Evolutionary conservation across 2,888 invertebrate genomes (phyloP), one percentile per base, ranked within the genome.

Genomic region (Neuroscelio doddi): DNA sequence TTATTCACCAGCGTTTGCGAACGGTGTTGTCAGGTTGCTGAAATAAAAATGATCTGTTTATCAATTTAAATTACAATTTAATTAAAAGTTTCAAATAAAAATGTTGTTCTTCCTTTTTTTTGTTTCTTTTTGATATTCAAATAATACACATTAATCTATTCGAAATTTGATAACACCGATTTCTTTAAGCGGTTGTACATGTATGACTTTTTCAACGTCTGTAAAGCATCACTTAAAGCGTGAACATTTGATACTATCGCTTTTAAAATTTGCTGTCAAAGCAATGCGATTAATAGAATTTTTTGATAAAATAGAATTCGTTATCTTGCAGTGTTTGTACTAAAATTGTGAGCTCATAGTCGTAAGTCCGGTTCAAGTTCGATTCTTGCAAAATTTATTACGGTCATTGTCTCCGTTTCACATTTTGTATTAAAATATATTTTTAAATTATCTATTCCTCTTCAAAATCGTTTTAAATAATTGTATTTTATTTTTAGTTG

Each of bases 321-420:
- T 49, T 1, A 14, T 38, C 14, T 30, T 56, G 41, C 41, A 24
- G 16, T 21, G 24, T 50, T 44, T 50, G 5, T 38, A 42, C 41
- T 17, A 45, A 21, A 53, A 27, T 45, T 9, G 10, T 10, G 3
- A 30, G 30, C 10, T 30, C 51, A 42, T 21, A 57, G 34, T 51
- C 44, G 30, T 32, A 42, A 57, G 26, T 45, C 36, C 47, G 29
- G 24, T 30, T 41, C 27, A 58, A 56, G 58, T 53, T 50, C 26
- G 24, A 51, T 51, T 51, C 12, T 39, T 38, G 9, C 12, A 24
- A 12, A 12, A 36, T 17, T 16, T 52, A n/a, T 32, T 42, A 34
- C 49, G 29, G 42, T 64, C 59, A 63, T 63, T 69, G 59, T 65
- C 58, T 69, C 55, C 57, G 42, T 32, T 34, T 52, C 26, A 55